Percentiles rank a stretch among this genome's conserved stretches.
Conservation (phyloP, 2,888 invertebrate genomes). For the Ligdia adustata region DNA sequence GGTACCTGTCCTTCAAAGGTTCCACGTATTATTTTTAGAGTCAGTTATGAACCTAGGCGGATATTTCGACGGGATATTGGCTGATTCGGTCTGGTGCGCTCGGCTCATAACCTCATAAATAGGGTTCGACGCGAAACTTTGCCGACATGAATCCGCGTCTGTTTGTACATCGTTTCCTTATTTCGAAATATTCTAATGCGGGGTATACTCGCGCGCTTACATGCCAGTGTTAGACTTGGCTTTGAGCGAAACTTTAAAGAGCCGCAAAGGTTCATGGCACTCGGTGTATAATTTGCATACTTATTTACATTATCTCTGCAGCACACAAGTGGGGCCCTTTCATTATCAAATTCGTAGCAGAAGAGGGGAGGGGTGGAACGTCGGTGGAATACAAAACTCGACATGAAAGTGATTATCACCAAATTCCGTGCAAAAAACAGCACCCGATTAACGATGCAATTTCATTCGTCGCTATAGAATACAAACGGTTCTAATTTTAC, state of each 20-base stretch:
- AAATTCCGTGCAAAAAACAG: slow-evolving; percentile 69
- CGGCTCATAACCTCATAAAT: slow-evolving; percentile 54
- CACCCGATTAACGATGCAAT: slow-evolving; percentile 64
- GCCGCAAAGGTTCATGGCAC: slow-evolving; percentile 78
- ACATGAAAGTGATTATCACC: slow-evolving; percentile 75
- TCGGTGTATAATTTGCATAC: slow-evolving; percentile 81
- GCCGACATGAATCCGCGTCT: slow-evolving; percentile 57
- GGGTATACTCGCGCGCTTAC: slow-evolving; percentile 49
- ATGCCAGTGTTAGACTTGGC: slow-evolving; percentile 59
- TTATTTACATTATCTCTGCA: slow-evolving; percentile 84
- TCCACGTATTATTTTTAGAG: slow-evolving; percentile 25
- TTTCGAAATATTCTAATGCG: slow-evolving; percentile 64
- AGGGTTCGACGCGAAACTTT: slow-evolving; percentile 60
- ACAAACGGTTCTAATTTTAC: slow-evolving; percentile 16
- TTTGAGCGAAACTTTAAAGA: slow-evolving; percentile 76
- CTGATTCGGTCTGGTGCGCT: slow-evolving; percentile 44
- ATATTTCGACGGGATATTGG: slow-evolving; percentile 36
- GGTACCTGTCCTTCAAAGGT: slow-evolving; percentile 19
- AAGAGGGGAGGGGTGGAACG: slow-evolving; percentile 55
- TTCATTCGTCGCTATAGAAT: slow-evolving; percentile 49
- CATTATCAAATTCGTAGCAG: slow-evolving; percentile 81
- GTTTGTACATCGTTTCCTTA: slow-evolving; percentile 67
- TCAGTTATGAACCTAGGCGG: slow-evolving; percentile 32
- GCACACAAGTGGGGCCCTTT: slow-evolving; percentile 81
- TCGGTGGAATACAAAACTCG: slow-evolving; percentile 74